Evolutionary conservation across 1,140 invertebrate genomes (phyloP).

Genomic region (Onthophagus taurus): DNA sequence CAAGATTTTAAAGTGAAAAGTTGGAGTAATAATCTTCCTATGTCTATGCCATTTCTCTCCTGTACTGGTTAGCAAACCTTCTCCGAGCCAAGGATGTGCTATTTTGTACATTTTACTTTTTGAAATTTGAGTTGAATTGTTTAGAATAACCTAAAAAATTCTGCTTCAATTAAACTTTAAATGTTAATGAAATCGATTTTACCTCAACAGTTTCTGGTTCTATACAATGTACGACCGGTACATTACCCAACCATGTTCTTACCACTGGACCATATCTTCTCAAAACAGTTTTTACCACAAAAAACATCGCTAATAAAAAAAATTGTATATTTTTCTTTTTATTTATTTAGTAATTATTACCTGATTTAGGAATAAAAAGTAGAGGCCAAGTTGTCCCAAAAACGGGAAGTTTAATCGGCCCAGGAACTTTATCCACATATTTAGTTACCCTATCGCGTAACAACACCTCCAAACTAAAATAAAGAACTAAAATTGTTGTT

Average conservation of each 20-base stretch:
- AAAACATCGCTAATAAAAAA: not conserved
- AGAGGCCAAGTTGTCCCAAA: not conserved
- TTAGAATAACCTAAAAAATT: constrained; percentile 39
- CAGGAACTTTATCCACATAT: not conserved
- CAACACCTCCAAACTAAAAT: no score
- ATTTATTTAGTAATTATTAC: not conserved
- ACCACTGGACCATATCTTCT: constrained; percentile 23
- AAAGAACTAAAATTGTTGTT: no score
- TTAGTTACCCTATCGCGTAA: no score
- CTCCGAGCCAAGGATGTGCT: constrained; percentile 45
- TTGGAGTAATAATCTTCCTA: constrained; percentile 64
- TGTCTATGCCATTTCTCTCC: constrained; percentile 55
- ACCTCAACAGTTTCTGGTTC: constrained; percentile 27
- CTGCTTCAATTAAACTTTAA: not conserved
- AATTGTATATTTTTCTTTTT: not conserved
- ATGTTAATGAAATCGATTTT: constrained; percentile 4
- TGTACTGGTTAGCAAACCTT: constrained; percentile 44
- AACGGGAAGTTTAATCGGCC: not conserved
- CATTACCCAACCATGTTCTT: constrained; percentile 21
- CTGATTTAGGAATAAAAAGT: not conserved
- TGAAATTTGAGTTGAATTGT: constrained; percentile 44
- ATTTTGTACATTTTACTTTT: constrained; percentile 49
- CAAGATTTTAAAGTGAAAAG: constrained; percentile 76
- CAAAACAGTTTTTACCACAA: not conserved
- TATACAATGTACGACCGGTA: constrained; percentile 22